Evolutionary conservation across 1,140 invertebrate genomes (phyloP).

Genomic region (Cryptotermes secundus): DNA sequence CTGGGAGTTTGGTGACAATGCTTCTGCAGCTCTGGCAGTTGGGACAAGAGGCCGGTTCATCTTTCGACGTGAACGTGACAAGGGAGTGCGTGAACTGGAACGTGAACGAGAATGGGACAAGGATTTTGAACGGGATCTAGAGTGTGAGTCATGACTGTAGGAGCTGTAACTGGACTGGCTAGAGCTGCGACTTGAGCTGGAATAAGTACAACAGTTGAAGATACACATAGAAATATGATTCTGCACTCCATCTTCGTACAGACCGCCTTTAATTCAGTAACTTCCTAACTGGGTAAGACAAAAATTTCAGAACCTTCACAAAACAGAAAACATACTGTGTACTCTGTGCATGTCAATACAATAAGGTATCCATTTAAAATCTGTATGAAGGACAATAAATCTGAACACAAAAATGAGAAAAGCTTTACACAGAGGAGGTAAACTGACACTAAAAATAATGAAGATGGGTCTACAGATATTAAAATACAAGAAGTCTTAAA

Average conservation of each 20-base stretch:
- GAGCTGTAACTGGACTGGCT: slow-evolving; percentile 55
- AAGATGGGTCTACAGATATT: no score
- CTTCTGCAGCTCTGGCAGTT: slow-evolving; percentile 27
- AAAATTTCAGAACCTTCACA: no score
- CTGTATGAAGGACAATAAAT: no score
- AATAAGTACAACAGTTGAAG: slow-evolving; percentile 34
- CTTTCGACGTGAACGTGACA: slow-evolving; percentile 31
- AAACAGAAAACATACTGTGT: no score
- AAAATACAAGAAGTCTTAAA: no score
- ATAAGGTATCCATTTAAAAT: no score
- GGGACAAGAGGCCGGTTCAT: slow-evolving; percentile 29
- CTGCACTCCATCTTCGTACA: not conserved
- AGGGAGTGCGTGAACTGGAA: slow-evolving; percentile 41
- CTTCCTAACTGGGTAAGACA: no score
- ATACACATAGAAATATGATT: not conserved
- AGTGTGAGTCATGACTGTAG: slow-evolving; percentile 47
- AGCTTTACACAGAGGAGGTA: no score
- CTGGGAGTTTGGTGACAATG: not conserved
- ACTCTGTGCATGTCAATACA: no score
- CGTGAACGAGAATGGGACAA: slow-evolving; percentile 41
- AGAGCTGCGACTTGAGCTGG: slow-evolving; percentile 55
- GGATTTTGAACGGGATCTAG: slow-evolving; percentile 43
- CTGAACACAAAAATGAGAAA: no score
- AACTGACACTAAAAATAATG: no score
- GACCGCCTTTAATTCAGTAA: not conserved